These are phyloP conservation scores for Oryzias celebensis DNA, from an alignment of 2,113 vertebrate genomes.

Conservation along the genomic window DNA sequence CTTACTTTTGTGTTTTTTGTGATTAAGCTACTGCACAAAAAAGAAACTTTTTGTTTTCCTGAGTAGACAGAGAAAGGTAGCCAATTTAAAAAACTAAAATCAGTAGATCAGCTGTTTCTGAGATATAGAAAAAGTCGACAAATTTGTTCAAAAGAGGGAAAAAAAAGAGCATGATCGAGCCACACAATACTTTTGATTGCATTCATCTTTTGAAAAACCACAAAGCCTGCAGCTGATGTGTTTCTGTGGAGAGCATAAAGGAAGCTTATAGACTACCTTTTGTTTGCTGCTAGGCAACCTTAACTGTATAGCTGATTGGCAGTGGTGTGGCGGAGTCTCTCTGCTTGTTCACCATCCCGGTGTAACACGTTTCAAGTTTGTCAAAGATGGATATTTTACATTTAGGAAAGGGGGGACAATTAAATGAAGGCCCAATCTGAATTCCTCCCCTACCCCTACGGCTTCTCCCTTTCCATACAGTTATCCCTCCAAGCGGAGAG, in stretches of 20 bases:
- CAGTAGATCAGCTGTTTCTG: background rate
- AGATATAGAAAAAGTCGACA: slow-evolving; percentile 12
- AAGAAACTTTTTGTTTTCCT: slow-evolving; percentile 3
- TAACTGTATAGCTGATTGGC: slow-evolving; percentile 23
- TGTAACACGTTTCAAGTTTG: no score
- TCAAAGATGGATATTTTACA: no score
- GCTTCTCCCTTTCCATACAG: no score
- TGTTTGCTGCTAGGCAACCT: slow-evolving; percentile 48
- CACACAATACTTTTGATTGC: slow-evolving; percentile 26
- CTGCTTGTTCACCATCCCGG: no score
- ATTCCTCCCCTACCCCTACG: no score
- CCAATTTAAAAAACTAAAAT: background rate
- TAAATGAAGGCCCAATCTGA: no score
- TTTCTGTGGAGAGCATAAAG: slow-evolving; percentile 21
- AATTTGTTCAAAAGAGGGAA: background rate
- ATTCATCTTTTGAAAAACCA: slow-evolving; percentile 31
- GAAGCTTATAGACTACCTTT: slow-evolving; percentile 18
- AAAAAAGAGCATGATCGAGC: slow-evolving; percentile 3
- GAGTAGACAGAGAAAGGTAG: background rate
- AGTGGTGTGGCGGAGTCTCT: background rate
- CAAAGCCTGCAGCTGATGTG: slow-evolving; percentile 9
- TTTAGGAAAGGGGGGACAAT: no score
- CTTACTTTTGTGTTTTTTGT: slow-evolving; percentile 11
- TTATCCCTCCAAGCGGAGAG: no score
- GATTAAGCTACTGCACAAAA: background rate